Evolutionary conservation across 1,140 invertebrate species (phyloP).

Genomic region (Diploscapter pachys): DNA sequence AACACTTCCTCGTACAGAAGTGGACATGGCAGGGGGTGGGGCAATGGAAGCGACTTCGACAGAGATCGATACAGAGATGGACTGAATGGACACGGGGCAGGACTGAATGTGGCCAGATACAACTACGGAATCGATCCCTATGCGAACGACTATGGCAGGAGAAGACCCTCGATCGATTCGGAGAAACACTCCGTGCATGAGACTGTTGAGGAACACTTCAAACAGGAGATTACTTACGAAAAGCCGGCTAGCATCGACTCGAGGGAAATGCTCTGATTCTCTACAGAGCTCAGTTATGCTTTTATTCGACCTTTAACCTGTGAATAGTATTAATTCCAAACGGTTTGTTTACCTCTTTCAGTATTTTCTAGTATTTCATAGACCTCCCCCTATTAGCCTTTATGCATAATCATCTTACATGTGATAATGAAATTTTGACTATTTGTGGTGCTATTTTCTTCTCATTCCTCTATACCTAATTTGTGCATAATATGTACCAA

Average conservation of each 20-base stretch:
- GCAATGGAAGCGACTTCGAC: slow-evolving; percentile 17
- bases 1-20: not conserved
- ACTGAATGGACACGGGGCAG: slow-evolving; percentile 16
- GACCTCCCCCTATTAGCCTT: too few species aligned
- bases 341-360: not conserved
- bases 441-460: slow-evolving; percentile 19
- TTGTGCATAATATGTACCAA: too few species aligned
- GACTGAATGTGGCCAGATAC: slow-evolving; percentile 9
- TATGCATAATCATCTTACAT: too few species aligned
- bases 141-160: slow-evolving; percentile 19
- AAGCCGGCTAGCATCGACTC: slow-evolving; percentile 36
- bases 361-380: slow-evolving; percentile 19
- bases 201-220: slow-evolving; percentile 55
- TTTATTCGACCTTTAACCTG: slow-evolving; percentile 13
- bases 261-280: slow-evolving; percentile 32
- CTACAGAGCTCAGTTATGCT: not conserved
- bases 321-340: slow-evolving; percentile 10
- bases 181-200: slow-evolving; percentile 47
- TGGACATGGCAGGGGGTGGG: slow-evolving; percentile 16
- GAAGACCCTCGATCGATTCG: not conserved
- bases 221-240: slow-evolving; percentile 52
- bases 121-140: slow-evolving; percentile 14
- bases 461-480: slow-evolving; percentile 12
- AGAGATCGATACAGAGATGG: slow-evolving; percentile 1
- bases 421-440: too few species aligned